These are phyloP conservation scores for Sphecodes monilicornis DNA, from an alignment of 2,888 invertebrate genomes.

Conservation along the genomic window DNA sequence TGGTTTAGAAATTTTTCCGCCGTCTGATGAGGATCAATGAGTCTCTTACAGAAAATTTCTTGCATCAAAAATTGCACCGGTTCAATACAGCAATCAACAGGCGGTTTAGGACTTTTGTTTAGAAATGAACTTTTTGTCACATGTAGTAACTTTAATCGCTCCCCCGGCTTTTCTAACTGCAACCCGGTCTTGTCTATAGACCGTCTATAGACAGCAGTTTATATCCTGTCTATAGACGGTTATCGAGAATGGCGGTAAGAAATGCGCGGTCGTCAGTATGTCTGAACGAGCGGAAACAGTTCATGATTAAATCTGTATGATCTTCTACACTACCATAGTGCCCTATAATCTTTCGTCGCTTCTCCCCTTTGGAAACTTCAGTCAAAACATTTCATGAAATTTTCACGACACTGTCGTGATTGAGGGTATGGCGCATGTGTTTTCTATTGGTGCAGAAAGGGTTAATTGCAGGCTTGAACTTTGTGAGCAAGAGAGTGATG, in stretches of 20 bases:
- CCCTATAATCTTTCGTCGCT: constrained; percentile 23
- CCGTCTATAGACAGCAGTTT: constrained; percentile 60
- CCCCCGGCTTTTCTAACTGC: constrained; percentile 35
- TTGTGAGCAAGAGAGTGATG: constrained; percentile 51
- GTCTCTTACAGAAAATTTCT: neutral
- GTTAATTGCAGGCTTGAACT: constrained; percentile 46
- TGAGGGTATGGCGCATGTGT: constrained; percentile 17
- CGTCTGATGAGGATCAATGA: neutral
- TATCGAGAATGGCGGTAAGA: constrained; percentile 8
- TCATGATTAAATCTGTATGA: constrained; percentile 14
- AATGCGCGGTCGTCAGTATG: constrained; percentile 13
- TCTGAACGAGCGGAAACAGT: neutral
- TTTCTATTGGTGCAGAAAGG: neutral
- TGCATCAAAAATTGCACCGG: neutral
- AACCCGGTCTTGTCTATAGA: constrained; percentile 22
- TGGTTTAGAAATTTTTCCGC: neutral
- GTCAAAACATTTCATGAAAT: constrained; percentile 40
- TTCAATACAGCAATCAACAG: neutral
- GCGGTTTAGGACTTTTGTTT: neutral
- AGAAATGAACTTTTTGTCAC: constrained; percentile 6
- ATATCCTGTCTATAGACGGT: constrained; percentile 55
- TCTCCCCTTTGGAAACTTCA: constrained; percentile 44
- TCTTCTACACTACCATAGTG: neutral
- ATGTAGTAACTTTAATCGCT: neutral
- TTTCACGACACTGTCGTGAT: constrained; percentile 35